Base-by-base conservation (phyloP, 2,797 vertebrate species). In the Lagodon rhomboides region DNA sequence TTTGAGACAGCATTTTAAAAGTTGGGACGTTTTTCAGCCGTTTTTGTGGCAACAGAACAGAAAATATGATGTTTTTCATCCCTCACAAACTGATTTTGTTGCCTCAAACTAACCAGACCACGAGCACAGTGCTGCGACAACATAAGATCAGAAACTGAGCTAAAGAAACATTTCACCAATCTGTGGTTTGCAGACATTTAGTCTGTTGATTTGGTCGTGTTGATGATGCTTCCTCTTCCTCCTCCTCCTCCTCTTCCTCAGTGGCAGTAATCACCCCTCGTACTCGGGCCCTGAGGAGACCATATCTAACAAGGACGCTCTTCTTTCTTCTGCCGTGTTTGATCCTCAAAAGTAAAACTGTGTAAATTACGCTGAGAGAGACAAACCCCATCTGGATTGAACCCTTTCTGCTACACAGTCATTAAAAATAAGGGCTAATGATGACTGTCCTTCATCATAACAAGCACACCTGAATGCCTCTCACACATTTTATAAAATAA, bases 321-420 rank as follows among this genome's bases (percentile, higher is more conserved):
- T 54, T 59, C 79, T 88, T 87, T 67, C 80, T 64, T 62, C 50
- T 23, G 55, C 61, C 58, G 81, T 91, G 81, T 91, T 91, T 91
- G 87, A 93, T 88, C 85, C 77, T 65, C 55, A 73, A 90, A 93
- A 91, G 83, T 89, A 79, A 93, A 93, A 91, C 85, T 83, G 90
- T 88, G 85, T 85, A 91, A 90, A 90, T 92, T 84, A 91, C 64
- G 65, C 58, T 46, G 63, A 58, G 79, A 83, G 73, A 75, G 68
- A 64, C 70, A 55, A 83, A 67, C 38, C 73, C 86, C 89, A 87
- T 92, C 89, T 93, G 92, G 87, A 87, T 79, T 65, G 49, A 90
- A 91, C 91, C 88, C 85, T 68, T 90, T 76, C 86, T 88, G 79
- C 70, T 44, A 41, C 44, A 47, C 75, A 72, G 20, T 86, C 77